Base-by-base conservation (phyloP, 1,140 invertebrate genomes). In the Lerema accius region DNA sequence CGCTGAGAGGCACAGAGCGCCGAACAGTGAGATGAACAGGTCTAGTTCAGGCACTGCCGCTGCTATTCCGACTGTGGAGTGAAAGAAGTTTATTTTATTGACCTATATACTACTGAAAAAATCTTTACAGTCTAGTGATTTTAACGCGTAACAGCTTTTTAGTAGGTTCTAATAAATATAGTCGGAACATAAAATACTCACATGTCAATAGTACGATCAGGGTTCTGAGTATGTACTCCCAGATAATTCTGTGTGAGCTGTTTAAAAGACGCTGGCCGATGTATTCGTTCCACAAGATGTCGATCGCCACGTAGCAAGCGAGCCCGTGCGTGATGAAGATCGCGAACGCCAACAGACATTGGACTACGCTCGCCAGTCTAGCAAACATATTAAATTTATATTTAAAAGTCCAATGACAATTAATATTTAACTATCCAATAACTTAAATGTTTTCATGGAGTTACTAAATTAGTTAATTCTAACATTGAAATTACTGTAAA, bases 231-330 rank as follows among this genome's bases (percentile, higher is more conserved):
- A 86, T 4, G 65, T 90, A 91, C 53, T 91, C 90, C 88, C 88
- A 91, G n/a, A 84, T 32, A 7, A 86, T 4, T 4, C 82, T 63
- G 11, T 76, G 71, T 11, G 80, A 75, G 76, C 67, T 84, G 62
- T 84, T 81, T 4, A 78, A 53, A 2, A 85, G 61, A n/a, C 80
- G 73, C 1, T 69, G 60, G 5, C 85, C 83, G 55, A 91, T 77
- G 80, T 91, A 91, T 53, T 86, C 85, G 62, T 86, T 89, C 96
- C 97, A 98, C 2, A 95, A 90, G 61, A 98, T 98, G 66, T 96
- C 95, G 61, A 98, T 94, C 0, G 97, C 96, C 0, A 98, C 97
- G 83, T 98, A 99, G 77, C 96, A 95, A 69, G 97, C 96, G 11
- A 98, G 92, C 0, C 94, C 94, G 87, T 97, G 97, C 0, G 96